These are phyloP conservation scores for Orgyia antiqua DNA, from an alignment of 2,888 invertebrate genomes.

Conservation along the genomic window DNA sequence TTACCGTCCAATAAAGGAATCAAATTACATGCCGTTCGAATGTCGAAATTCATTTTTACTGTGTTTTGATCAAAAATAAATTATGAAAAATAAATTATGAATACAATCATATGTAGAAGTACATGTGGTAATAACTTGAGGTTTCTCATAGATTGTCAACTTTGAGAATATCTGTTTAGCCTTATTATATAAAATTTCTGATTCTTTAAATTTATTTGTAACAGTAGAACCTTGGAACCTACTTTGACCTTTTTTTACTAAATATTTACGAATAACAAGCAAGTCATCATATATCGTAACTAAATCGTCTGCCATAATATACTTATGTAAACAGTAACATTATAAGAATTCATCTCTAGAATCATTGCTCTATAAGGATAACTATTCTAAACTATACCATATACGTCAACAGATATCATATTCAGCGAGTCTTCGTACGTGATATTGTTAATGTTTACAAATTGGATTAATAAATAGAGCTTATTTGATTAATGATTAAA, in stretches of 20 bases:
- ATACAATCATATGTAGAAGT: neutral
- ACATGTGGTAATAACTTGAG: neutral
- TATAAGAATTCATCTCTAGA: neutral
- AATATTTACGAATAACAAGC: neutral
- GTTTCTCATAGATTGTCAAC: neutral
- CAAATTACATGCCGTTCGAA: slow-evolving; percentile 7
- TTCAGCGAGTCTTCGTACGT: neutral
- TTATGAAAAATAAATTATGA: neutral
- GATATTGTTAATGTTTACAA: no score
- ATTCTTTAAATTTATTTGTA: neutral
- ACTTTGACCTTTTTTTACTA: neutral
- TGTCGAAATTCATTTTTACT: slow-evolving; percentile 7
- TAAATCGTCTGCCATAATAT: neutral
- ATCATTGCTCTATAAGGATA: neutral
- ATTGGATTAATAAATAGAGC: no score
- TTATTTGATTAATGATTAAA: no score
- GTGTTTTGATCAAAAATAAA: neutral
- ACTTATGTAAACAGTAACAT: no score
- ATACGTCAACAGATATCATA: neutral
- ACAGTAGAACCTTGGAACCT: neutral
- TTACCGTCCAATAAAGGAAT: neutral
- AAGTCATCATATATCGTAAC: neutral
- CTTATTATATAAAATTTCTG: neutral
- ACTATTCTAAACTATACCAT: neutral
- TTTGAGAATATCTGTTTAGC: neutral